Evolutionary conservation across 2,113 vertebrate genomes (phyloP), one percentile per base, ranked within the genome.

Genomic region (Ellobius talpinus): DNA sequence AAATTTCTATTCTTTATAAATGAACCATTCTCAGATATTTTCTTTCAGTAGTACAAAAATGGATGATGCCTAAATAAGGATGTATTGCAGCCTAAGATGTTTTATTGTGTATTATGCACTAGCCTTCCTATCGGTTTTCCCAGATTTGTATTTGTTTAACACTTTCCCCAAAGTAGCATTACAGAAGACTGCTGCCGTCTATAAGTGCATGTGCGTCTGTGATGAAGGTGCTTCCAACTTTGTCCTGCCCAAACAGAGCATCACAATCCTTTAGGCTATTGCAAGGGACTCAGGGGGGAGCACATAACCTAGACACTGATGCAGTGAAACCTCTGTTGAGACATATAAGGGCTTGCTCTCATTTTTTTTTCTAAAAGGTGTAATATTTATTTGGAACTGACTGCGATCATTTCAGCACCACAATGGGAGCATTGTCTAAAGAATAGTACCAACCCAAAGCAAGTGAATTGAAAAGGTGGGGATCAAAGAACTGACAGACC

Each of bases 61-160:
- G 33, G 39, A n/a, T 42, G 39, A 76, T 33, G 81, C 61, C 70
- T 65, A 19, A 61, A 31, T 21, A 82, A 82, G 11, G n/a, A 39
- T 72, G 11, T 47, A 16, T 63, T 55, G 0, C 50, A 36, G 24
- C 84, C 14, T 84, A 79, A 95, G 45, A 70, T 79, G n/a, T 52
- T 93, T 93, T 84, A 17, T 26, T 72, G 42, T 77, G 74, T 85
- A 23, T 39, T 42, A 47, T 39, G 13, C 84, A 55, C 36, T 65
- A 85, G 63, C 24, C 58, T 55, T 92, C 68, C 52, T 61, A 84
- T 17, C 39, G 68, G 68, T 63, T 81, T 7, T 73, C 23, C n/a
- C 52, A 84, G 66, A 84, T 72, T 91, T 76, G 50, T 79, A 81
- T 91, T 77, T 42, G n/a, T 88, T 39, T 55, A 82, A 26, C n/a